Conservation (phyloP, 2,113 vertebrate genomes). For the Erythrolamprus reginae region DNA sequence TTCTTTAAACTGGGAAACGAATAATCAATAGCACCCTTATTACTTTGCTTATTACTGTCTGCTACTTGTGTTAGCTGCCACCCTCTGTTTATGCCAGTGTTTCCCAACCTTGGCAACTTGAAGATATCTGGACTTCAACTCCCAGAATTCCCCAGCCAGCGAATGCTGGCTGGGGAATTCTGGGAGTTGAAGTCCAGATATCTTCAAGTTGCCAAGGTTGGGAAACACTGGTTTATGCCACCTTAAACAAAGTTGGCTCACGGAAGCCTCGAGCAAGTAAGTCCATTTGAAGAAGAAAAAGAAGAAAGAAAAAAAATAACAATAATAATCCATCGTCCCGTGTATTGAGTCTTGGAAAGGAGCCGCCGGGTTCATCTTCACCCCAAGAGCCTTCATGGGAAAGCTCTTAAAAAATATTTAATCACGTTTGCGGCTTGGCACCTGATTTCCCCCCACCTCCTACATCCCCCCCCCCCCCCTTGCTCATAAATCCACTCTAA, state of each 20-base stretch:
- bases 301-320: background rate
- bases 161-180: no score
- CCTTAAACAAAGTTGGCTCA: background rate
- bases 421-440: conserved; percentile 55
- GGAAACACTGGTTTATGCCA: no score
- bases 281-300: background rate
- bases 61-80: background rate
- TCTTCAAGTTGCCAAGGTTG: no score
- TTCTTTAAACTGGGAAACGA: background rate
- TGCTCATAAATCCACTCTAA: conserved; percentile 51
- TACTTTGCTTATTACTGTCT: background rate
- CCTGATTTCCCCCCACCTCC: background rate
- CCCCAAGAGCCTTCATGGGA: conserved; percentile 47
- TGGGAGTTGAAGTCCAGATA: no score
- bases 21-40: background rate
- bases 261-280: background rate
- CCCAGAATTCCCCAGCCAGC: no score
- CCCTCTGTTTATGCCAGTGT: background rate
- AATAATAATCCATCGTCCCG: background rate
- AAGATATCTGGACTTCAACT: no score
- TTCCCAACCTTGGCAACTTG: no score
- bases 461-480: background rate
- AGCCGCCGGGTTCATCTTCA: background rate
- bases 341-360: background rate
- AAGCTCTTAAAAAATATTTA: conserved; percentile 54